phyloP scores from a whole-genome alignment of 1,140 invertebrate species.

The Camponotus vicinus region DNA sequence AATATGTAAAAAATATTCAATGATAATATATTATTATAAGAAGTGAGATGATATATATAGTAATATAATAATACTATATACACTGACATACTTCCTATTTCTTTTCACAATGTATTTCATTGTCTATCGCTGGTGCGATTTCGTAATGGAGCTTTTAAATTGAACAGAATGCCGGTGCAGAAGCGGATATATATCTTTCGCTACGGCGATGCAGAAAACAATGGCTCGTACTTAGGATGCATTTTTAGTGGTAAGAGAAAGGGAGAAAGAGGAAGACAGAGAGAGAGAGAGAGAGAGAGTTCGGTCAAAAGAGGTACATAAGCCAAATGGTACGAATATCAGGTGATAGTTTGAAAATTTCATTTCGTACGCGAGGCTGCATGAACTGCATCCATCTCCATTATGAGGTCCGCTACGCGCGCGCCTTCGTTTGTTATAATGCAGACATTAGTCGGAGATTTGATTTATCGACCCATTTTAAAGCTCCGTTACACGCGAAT shows the following conservation, averaged over 20 bases:
- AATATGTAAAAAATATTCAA: neutral
- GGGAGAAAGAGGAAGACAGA: slow-evolving; percentile 9
- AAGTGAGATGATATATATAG: neutral
- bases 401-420: slow-evolving; percentile 1
- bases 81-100: neutral
- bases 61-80: neutral
- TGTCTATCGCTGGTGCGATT: slow-evolving; percentile 18
- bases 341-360: slow-evolving; percentile 53
- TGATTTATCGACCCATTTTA: slow-evolving; percentile 60
- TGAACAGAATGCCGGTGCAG: slow-evolving; percentile 15
- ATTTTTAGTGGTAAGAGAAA: slow-evolving; percentile 2
- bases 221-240: slow-evolving; percentile 36
- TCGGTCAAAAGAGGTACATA: neutral
- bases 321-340: slow-evolving; percentile 47
- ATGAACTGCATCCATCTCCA: slow-evolving; percentile 52
- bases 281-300: neutral
- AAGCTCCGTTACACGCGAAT: slow-evolving; percentile 52
- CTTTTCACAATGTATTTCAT: slow-evolving; percentile 4
- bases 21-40: neutral
- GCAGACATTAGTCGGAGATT: slow-evolving; percentile 55
- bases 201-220: slow-evolving; percentile 24
- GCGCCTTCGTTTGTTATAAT: slow-evolving; percentile 41
- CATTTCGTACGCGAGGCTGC: slow-evolving; percentile 26
- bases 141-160: slow-evolving; percentile 48
- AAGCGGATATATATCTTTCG: slow-evolving; percentile 38